Evolutionary conservation across 2,888 invertebrate genomes (phyloP).

Genomic region (Brassicogethes aeneus): DNA sequence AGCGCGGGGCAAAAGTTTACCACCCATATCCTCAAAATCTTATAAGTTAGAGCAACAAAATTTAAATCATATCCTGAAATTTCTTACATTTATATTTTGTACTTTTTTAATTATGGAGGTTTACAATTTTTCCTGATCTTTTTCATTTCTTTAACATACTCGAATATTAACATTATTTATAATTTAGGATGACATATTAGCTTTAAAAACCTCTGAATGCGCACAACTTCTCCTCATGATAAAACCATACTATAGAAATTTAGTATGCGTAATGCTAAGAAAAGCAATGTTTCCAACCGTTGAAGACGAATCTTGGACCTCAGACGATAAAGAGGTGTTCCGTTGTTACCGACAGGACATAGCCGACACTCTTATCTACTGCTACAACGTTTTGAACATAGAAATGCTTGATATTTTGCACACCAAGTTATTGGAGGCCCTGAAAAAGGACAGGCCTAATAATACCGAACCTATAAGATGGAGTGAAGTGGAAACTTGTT

Average conservation of each 20-base stretch:
- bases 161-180: no score
- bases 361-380: conserved; percentile 56
- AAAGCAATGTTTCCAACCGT: conserved; percentile 68
- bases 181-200: conserved; percentile 56
- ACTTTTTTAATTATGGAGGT: conserved; percentile 16
- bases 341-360: conserved; percentile 51
- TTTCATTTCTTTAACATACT: conserved; percentile 3
- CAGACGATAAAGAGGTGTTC: conserved; percentile 78
- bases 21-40: no score
- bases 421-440: conserved; percentile 50
- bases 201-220: conserved; percentile 41
- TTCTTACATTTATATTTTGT: no score
- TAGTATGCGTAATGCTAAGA: conserved; percentile 65
- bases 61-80: no score
- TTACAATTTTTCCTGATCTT: conserved; percentile 1
- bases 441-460: conserved; percentile 38
- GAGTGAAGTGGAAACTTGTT: conserved; percentile 55
- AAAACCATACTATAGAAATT: conserved; percentile 68
- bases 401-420: conserved; percentile 64
- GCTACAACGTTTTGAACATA: conserved; percentile 71
- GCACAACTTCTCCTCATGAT: conserved; percentile 49
- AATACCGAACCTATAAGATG: conserved; percentile 36
- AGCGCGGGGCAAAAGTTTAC: no score
- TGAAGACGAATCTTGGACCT: conserved; percentile 47
- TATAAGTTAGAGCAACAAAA: no score